Conservation (phyloP, 1,140 invertebrate species). For the Drosophila arawakana region DNA sequence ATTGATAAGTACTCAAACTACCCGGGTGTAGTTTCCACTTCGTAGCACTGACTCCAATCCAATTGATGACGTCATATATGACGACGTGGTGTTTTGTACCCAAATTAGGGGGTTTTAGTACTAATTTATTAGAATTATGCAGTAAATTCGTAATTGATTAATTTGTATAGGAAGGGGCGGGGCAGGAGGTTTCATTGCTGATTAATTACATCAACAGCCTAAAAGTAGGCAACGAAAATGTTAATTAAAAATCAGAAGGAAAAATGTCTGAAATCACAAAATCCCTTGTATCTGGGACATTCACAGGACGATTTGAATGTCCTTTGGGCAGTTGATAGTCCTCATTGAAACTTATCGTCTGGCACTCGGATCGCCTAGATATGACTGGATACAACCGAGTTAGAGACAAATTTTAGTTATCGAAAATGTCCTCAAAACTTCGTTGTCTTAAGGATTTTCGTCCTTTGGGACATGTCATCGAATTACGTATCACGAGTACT, state of each 20-base stretch:
- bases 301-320: slow-evolving; percentile 4
- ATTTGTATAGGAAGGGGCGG: background rate
- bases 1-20: slow-evolving; percentile 16
- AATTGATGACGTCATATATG: background rate
- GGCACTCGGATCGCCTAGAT: background rate
- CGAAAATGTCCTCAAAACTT: slow-evolving; percentile 2
- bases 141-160: background rate
- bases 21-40: background rate
- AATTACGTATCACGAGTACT: no score
- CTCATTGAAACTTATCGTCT: background rate
- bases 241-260: background rate
- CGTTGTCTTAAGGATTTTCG: slow-evolving; percentile 5
- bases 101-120: background rate
- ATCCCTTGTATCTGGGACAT: background rate
- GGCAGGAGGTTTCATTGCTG: background rate
- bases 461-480: background rate
- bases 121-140: background rate
- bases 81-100: slow-evolving; percentile 8
- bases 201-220: background rate
- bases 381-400: background rate
- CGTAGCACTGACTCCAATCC: background rate
- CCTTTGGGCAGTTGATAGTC: slow-evolving; percentile 3
- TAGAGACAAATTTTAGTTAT: background rate
- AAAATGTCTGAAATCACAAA: slow-evolving; percentile 7
- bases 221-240: slow-evolving; percentile 34